Percentiles rank a stretch among this genome's conserved stretches.
These are phyloP conservation scores for Oncorhynchus masou DNA, from an alignment of 2,113 vertebrate genomes.

Conservation along the genomic window DNA sequence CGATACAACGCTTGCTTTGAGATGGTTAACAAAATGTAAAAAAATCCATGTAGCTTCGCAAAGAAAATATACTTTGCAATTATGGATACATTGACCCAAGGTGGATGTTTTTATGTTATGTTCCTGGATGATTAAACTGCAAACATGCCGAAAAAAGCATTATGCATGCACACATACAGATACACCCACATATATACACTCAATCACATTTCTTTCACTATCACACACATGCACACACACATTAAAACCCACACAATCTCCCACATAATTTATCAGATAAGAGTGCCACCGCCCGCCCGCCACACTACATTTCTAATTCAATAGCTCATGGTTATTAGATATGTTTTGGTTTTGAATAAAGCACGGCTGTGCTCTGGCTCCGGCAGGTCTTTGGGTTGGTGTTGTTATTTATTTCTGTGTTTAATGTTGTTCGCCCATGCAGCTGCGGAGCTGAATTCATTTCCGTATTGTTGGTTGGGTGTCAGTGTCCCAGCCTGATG, in stretches of 20 bases:
- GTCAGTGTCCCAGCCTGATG: conserved; percentile 72
- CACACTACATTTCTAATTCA: conserved; percentile 41
- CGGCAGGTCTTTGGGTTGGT: conserved; percentile 45
- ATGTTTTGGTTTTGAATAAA: conserved; percentile 56
- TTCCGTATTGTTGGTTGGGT: conserved; percentile 71
- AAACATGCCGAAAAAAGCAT: conserved; percentile 57
- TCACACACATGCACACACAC: not conserved
- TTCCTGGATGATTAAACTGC: conserved; percentile 55
- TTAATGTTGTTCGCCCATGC: conserved; percentile 67
- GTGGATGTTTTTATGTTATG: conserved; percentile 52
- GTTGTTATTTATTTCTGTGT: conserved; percentile 71
- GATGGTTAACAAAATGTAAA: conserved; percentile 53
- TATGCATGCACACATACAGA: conserved; percentile 37
- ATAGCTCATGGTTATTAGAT: conserved; percentile 54
- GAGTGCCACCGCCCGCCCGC: conserved; percentile 25
- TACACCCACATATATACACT: conserved; percentile 32
- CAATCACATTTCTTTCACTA: not conserved
- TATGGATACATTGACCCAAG: conserved; percentile 62
- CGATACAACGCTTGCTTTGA: conserved; percentile 14
- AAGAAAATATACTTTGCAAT: conserved; percentile 65
- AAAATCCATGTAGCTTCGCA: conserved; percentile 43
- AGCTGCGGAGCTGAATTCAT: conserved; percentile 68
- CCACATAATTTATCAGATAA: conserved; percentile 64
- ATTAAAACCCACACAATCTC: conserved; percentile 40
- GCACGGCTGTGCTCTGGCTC: conserved; percentile 33